phyloP scores from a whole-genome alignment of 30 jellyfish, hydroid and myxozoan genomes.

The Nemopilema nomurai region DNA sequence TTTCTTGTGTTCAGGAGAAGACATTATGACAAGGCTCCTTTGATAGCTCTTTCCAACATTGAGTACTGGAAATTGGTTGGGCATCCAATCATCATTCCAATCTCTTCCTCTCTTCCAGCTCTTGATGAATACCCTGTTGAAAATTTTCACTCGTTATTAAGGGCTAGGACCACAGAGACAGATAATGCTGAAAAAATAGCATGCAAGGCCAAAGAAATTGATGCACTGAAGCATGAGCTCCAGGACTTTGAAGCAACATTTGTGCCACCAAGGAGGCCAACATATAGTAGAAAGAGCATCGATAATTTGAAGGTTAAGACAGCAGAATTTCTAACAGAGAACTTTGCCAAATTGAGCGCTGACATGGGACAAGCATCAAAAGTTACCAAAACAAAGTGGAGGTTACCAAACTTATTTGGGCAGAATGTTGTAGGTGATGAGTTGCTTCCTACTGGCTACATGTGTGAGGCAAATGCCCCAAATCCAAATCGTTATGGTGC shows the following conservation, averaged over 20 bases:
- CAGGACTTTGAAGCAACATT: conserved; percentile 25
- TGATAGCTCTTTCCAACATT: conserved; percentile 20
- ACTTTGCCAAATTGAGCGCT: no score
- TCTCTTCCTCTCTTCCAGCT: not conserved
- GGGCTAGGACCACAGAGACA: conserved; percentile 13
- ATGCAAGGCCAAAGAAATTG: not conserved
- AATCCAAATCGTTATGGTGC: not conserved
- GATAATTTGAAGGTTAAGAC: not conserved
- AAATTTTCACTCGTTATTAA: conserved; percentile 26
- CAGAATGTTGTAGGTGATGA: not conserved
- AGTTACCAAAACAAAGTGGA: not conserved
- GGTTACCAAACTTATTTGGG: not conserved
- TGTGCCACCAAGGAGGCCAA: conserved; percentile 23
- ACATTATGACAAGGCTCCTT: conserved; percentile 30
- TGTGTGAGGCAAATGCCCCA: not conserved
- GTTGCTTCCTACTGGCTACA: no score
- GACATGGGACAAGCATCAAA: no score
- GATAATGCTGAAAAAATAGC: not conserved
- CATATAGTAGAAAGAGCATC: conserved; percentile 2
- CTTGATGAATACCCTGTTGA: conserved; percentile 32
- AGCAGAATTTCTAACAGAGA: conserved; percentile 11
- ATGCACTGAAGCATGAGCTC: conserved; percentile 17
- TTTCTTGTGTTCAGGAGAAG: conserved; percentile 1
- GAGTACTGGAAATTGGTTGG: not conserved
- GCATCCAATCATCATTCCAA: conserved; percentile 27